phyloP scores from a whole-genome alignment of 2,113 vertebrate species.

The Danio rerio region GRCz12tu NC_133181.1:45883501-45884000 shows the following conservation, averaged over 20 bases:
- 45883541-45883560: too few species aligned
- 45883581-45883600: too few species aligned
- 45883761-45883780: slow-evolving; percentile 11
- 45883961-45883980: background rate
- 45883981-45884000: background rate
- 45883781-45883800: background rate
- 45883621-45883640: too few species aligned
- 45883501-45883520: too few species aligned
- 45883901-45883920: background rate
- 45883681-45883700: too few species aligned
- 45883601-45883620: too few species aligned
- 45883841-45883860: slow-evolving; percentile 5
- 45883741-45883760: background rate
- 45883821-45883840: slow-evolving; percentile 28
- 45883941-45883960: slow-evolving; percentile 7
- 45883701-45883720: too few species aligned
- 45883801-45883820: slow-evolving; percentile 12
- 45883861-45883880: slow-evolving; percentile 3
- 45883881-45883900: slow-evolving; percentile 8
- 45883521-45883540: too few species aligned
- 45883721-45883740: background rate
- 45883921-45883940: slow-evolving; percentile 6
- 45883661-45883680: too few species aligned
- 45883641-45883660: too few species aligned
- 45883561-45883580: too few species aligned